These are phyloP conservation scores for Mionectes macconnelli DNA, from an alignment of 2,113 vertebrate species.

Conservation along the genomic window DNA sequence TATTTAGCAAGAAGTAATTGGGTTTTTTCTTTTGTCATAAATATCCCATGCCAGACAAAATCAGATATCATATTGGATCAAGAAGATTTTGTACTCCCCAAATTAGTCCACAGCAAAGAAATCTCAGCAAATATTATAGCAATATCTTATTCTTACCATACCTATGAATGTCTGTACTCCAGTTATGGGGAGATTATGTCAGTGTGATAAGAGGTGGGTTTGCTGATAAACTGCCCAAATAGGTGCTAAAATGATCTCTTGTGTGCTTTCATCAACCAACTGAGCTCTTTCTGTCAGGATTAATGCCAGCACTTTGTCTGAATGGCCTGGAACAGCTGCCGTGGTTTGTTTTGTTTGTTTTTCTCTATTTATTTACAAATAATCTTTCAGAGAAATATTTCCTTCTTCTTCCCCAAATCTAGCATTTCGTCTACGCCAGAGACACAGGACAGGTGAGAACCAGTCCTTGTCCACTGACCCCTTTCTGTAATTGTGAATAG, in stretches of 20 bases:
- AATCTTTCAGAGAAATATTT: conserved; percentile 65
- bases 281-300: conserved; percentile 11
- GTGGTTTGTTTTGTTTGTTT: not conserved
- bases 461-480: conserved; percentile 64
- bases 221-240: not conserved
- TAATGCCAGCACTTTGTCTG: not conserved
- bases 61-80: not conserved
- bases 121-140: not conserved
- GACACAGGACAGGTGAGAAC: conserved; percentile 70
- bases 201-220: not conserved
- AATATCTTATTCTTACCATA: not conserved
- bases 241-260: not conserved
- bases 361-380: conserved; percentile 52
- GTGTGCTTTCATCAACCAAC: not conserved
- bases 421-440: conserved; percentile 70
- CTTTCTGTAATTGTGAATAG: conserved; percentile 32
- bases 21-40: not conserved
- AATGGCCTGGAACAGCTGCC: not conserved
- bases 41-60: not conserved
- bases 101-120: conserved; percentile 35
- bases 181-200: not conserved
- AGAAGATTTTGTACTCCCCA: not conserved
- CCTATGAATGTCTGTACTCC: not conserved
- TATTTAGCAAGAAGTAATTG: not conserved
- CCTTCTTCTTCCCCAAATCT: conserved; percentile 68